Conservation (phyloP, 1,140 invertebrate species). For the Maniola jurtina region DNA sequence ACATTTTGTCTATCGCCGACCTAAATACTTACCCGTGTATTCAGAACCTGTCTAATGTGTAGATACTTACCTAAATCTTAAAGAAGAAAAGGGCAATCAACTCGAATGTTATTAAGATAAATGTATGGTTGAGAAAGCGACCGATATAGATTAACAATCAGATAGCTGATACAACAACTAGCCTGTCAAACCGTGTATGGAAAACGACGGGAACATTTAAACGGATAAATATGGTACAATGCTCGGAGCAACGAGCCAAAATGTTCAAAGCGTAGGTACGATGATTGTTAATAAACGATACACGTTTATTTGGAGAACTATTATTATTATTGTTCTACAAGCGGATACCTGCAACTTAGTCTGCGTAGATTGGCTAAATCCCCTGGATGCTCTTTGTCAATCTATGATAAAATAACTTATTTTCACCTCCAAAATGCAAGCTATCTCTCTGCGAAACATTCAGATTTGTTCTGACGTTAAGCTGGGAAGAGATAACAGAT, state of each 20-base stretch:
- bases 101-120: not conserved
- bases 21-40: not conserved
- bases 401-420: too few relatives aligned
- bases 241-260: slow-evolving; percentile 1
- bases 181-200: slow-evolving; percentile 4
- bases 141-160: slow-evolving; percentile 12
- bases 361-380: too few relatives aligned
- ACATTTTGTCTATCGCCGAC: not conserved
- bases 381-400: too few relatives aligned
- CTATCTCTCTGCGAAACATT: too few relatives aligned
- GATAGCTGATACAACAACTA: slow-evolving; percentile 11
- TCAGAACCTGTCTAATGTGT: not conserved
- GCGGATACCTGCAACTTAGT: too few relatives aligned
- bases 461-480: too few relatives aligned
- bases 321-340: too few relatives aligned
- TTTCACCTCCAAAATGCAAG: too few relatives aligned
- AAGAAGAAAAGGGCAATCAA: not conserved
- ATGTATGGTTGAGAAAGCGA: slow-evolving; percentile 1
- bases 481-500: too few relatives aligned
- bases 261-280: not conserved
- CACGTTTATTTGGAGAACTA: not conserved
- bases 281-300: not conserved
- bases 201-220: slow-evolving; percentile 7
- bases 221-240: slow-evolving; percentile 11
- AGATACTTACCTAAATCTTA: not conserved